Percentiles rank a stretch among this genome's conserved stretches.
Conservation (phyloP, 2,797 vertebrate species). For the Oceanodroma leucorhoa region DNA sequence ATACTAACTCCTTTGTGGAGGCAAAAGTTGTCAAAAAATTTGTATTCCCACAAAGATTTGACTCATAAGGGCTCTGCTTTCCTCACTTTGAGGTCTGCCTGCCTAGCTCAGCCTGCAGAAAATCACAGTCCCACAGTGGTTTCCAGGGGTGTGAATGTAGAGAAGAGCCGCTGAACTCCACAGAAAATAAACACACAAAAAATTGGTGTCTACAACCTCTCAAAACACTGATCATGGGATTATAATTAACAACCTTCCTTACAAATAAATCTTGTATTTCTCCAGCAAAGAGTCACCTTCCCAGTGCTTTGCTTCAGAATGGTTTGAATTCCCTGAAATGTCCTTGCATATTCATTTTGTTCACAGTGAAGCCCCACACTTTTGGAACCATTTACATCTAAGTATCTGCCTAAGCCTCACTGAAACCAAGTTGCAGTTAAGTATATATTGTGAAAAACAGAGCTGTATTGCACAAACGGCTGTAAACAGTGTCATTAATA, state of each 20-base stretch:
- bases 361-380: neutral
- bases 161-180: neutral
- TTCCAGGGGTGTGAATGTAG: neutral
- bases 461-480: neutral
- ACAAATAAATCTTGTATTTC: neutral
- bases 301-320: neutral
- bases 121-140: neutral
- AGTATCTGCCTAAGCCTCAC: neutral
- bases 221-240: fast-evolving
- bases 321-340: neutral
- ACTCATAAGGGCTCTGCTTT: neutral
- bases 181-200: neutral
- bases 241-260: neutral
- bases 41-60: neutral
- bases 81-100: neutral
- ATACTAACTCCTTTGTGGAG: neutral
- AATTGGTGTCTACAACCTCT: neutral
- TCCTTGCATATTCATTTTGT: neutral
- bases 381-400: neutral
- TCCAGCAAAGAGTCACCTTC: neutral
- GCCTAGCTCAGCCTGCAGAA: neutral
- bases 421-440: neutral
- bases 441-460: neutral
- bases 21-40: neutral
- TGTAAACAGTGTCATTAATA: neutral